phyloP scores from a whole-genome alignment of 2,113 vertebrate species.

The Cephalopterus ornatus region DNA sequence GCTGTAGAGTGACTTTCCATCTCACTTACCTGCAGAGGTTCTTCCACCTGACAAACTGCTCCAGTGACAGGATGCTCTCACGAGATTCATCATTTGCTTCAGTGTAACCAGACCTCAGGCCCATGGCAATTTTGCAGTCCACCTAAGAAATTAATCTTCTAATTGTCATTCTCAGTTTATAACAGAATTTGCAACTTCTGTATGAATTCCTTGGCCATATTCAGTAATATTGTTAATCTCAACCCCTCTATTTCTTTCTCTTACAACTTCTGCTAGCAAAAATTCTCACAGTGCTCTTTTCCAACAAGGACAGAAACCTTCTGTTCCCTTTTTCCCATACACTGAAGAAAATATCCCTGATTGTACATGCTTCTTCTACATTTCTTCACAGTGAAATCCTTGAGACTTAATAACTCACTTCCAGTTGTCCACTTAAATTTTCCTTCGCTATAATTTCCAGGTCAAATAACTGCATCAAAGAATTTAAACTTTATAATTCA shows the following conservation, averaged over 20 bases:
- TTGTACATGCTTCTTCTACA: not conserved
- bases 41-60: not conserved
- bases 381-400: not conserved
- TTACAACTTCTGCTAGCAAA: not conserved
- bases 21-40: not conserved
- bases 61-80: not conserved
- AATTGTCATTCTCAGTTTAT: not conserved
- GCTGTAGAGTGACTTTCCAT: not conserved
- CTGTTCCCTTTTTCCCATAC: not conserved
- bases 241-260: not conserved
- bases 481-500: not conserved
- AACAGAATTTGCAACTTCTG: not conserved
- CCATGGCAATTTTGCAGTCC: fast-evolving
- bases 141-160: not conserved
- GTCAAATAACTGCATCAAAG: not conserved
- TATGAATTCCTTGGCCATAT: not conserved
- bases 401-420: not conserved
- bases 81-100: not conserved
- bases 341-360: not conserved
- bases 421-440: not conserved
- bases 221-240: not conserved
- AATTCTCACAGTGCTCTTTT: not conserved
- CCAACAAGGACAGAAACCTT: not conserved
- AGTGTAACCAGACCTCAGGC: not conserved
- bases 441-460: not conserved